Evolutionary conservation across 2,113 vertebrate genomes (phyloP).

Genomic region (Sardina pilchardus): DNA sequence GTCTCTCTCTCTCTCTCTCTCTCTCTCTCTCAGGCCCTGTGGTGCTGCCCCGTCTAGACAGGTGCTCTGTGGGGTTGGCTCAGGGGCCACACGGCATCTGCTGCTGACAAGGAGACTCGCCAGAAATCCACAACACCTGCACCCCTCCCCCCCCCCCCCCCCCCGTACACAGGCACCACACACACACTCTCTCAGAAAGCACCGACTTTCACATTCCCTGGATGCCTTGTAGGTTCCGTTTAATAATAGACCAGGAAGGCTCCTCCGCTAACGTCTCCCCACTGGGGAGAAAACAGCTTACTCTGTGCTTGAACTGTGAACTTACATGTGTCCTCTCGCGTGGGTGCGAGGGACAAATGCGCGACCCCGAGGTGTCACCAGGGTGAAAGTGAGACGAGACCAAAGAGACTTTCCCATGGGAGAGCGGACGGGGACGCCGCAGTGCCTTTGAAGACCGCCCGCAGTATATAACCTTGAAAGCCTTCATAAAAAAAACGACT

Average conservation of each 20-base stretch:
- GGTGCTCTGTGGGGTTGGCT: slow-evolving; percentile 46
- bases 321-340: slow-evolving; percentile 2
- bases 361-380: neutral
- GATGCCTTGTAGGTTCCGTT: neutral
- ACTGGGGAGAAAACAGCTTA: neutral
- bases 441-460: no score
- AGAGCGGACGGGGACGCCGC: neutral
- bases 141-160: neutral
- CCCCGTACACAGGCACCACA: neutral
- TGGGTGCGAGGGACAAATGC: neutral
- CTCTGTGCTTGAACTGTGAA: slow-evolving; percentile 11
- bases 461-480: neutral
- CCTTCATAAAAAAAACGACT: neutral
- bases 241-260: slow-evolving; percentile 28
- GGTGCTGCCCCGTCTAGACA: slow-evolving; percentile 51
- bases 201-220: neutral
- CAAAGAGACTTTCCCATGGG: neutral
- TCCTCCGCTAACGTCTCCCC: slow-evolving; percentile 10
- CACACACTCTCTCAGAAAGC: neutral
- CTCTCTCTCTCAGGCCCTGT: slow-evolving; percentile 27
- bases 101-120: slow-evolving; percentile 42
- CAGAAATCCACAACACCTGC: slow-evolving; percentile 21
- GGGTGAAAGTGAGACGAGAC: neutral
- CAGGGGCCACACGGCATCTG: slow-evolving; percentile 49
- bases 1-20: slow-evolving; percentile 40